A percentile compares a stretch with the other conserved stretches of the same genome.
phyloP scores from a whole-genome alignment of 2,888 invertebrate species.

The Agelastica alni region DNA sequence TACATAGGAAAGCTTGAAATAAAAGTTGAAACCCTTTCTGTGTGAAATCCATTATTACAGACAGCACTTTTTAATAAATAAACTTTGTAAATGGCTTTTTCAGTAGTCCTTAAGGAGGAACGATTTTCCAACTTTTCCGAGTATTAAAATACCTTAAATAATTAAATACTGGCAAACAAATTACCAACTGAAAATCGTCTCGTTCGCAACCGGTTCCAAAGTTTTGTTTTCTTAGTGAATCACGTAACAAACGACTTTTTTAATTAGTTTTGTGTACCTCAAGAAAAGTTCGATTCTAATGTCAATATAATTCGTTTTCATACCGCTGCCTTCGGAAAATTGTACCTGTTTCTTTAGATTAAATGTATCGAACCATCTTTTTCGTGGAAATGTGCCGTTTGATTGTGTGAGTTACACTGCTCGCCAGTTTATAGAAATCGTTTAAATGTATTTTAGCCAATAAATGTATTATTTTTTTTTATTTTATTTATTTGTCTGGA shows the following conservation, averaged over 20 bases:
- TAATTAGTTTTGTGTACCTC: conserved; percentile 29
- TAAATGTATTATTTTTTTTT: too few species aligned
- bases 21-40: not conserved
- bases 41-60: not conserved
- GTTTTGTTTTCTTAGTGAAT: conserved; percentile 23
- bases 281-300: conserved; percentile 19
- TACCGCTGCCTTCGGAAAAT: conserved; percentile 12
- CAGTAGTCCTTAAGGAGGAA: not conserved
- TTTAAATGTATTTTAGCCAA: too few species aligned
- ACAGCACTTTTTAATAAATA: conserved; percentile 7
- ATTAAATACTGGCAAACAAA: conserved; percentile 20
- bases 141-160: conserved; percentile 22
- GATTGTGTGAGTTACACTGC: too few species aligned
- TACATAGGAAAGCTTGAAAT: not conserved
- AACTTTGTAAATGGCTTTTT: conserved; percentile 15
- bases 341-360: conserved; percentile 19
- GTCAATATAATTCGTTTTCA: conserved; percentile 25
- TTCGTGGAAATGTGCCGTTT: not conserved
- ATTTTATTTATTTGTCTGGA: too few species aligned
- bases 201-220: conserved; percentile 3
- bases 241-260: conserved; percentile 31
- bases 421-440: too few species aligned
- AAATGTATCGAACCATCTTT: not conserved
- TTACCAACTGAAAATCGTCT: conserved; percentile 11
- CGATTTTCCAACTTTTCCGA: conserved; percentile 9